Base-by-base conservation (phyloP, 2,888 invertebrate species). In the Drosophila fulvimacula region DNA sequence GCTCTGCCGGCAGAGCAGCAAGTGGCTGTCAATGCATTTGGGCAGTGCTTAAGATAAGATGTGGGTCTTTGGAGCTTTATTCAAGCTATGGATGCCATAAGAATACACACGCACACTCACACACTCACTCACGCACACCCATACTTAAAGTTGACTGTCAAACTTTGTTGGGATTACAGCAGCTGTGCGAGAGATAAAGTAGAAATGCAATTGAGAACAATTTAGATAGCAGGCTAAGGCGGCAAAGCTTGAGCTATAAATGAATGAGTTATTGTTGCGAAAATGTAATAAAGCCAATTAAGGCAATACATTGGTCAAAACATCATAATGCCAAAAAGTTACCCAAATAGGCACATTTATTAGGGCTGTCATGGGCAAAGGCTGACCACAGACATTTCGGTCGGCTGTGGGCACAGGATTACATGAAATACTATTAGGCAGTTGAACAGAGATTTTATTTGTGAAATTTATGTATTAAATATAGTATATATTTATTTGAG, bases 21-120 rank as follows among this genome's bases (percentile, higher is more conserved):
- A 88, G 82, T 85, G 86, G 69, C 88, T 82, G 88, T 88, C 86
- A 88, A 82, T 82, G 82, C 86, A 71, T 73, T 82, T 73, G 80
- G 59, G 13, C 44, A 75, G 67, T 71, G 76, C 86, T 76, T 65
- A 76, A 71, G 80, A 82, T 69, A 87, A 68, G 84, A 80, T 81
- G 69, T 63, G 55, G 55, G 64, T 64, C 75, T 48, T 79, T 57
- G 24, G 49, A 52, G 55, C 56, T 69, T 75, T 44, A 30, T 32
- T 24, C 36, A 49, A 21, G 32, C 57, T 51, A 42, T 38, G 24
- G 48, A 41, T 44, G 15, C 21, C 32, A 52, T 1, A 38, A 44
- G 19, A 17, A 42, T 52, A 41, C 19, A 27, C 27, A 42, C n/a
- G 17, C 44, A 39, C 38, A 39, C 27, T 24, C 36, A 53, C 44